Evolutionary conservation across 2,113 vertebrate genomes (phyloP).

Genomic region (Atractosteus spatula): DNA sequence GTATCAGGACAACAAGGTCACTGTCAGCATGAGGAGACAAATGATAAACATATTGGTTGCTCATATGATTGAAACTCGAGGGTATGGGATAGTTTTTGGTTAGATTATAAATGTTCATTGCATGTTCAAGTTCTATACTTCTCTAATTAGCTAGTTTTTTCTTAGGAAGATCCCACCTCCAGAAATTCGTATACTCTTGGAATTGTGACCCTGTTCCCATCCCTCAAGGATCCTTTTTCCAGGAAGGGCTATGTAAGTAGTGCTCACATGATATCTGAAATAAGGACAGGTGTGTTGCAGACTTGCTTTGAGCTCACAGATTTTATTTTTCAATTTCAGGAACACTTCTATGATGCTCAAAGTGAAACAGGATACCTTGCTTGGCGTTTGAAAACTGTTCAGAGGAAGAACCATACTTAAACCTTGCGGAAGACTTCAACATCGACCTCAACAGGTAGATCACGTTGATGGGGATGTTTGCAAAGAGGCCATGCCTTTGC

Average conservation of each 20-base stretch:
- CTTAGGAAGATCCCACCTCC: not conserved
- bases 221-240: slow-evolving; percentile 37
- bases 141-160: slow-evolving; percentile 1
- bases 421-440: slow-evolving; percentile 7
- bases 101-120: slow-evolving; percentile 16
- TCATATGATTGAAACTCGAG: slow-evolving; percentile 26
- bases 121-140: slow-evolving; percentile 9
- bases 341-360: slow-evolving; percentile 34
- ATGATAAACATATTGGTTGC: slow-evolving; percentile 26
- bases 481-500: no score
- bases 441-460: not conserved
- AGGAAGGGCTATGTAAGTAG: slow-evolving; percentile 30
- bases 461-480: slow-evolving; percentile 36
- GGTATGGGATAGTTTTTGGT: slow-evolving; percentile 19
- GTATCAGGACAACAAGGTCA: no score
- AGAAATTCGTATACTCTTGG: slow-evolving; percentile 35
- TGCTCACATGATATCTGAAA: slow-evolving; percentile 20
- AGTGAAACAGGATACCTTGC: slow-evolving; percentile 27
- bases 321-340: slow-evolving; percentile 19
- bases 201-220: slow-evolving; percentile 36
- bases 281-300: not conserved
- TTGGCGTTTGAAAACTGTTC: slow-evolving; percentile 32
- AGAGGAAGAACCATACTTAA: no score
- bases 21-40: slow-evolving; percentile 20
- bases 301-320: not conserved